Conservation (phyloP, 1,140 invertebrate species). For the Drosophila erecta region DNA sequence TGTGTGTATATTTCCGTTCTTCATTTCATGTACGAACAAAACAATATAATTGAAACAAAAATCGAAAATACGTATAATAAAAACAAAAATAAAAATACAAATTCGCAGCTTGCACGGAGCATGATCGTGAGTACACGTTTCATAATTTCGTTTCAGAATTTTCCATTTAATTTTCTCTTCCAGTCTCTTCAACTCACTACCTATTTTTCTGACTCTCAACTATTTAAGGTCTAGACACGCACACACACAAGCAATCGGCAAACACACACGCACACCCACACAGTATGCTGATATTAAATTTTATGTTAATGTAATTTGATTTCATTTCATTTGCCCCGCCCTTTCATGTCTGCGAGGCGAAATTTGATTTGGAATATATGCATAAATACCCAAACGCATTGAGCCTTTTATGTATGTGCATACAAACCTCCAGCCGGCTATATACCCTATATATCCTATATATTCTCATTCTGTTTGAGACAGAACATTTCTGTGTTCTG, state of each 20-base stretch:
- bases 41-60: conserved; percentile 43
- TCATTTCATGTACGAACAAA: conserved; percentile 79
- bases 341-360: conserved; percentile 15
- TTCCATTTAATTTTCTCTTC: conserved; percentile 62
- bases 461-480: conserved; percentile 18
- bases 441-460: background rate
- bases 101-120: conserved; percentile 91
- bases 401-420: conserved; percentile 23
- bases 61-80: conserved; percentile 43
- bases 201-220: conserved; percentile 39
- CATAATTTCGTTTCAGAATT: conserved; percentile 69
- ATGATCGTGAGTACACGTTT: conserved; percentile 91
- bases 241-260: conserved; percentile 13
- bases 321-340: conserved; percentile 44
- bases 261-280: conserved; percentile 7
- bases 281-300: conserved; percentile 73
- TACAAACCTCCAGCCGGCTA: conserved; percentile 1
- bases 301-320: conserved; percentile 79
- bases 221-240: conserved; percentile 53
- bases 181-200: conserved; percentile 32
- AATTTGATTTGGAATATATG: conserved; percentile 48
- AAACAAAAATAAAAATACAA: conserved; percentile 47
- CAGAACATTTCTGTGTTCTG: conserved; percentile 8
- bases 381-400: conserved; percentile 33
- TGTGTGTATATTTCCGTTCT: conserved; percentile 72